phyloP scores from a whole-genome alignment of 2,797 vertebrate species.

The Sarcophilus harrisii region DNA sequence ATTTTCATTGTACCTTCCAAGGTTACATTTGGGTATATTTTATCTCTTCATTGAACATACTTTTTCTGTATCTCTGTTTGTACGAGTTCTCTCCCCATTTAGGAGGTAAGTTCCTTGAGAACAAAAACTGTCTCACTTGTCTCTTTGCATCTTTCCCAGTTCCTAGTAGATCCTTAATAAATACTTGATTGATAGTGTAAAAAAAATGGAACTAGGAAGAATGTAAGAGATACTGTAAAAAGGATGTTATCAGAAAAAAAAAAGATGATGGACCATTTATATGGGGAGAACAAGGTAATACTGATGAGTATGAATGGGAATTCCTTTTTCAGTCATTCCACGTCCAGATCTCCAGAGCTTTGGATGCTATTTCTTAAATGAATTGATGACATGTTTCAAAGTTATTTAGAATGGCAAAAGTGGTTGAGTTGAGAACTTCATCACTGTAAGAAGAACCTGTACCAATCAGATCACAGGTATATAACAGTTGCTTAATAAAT shows the following conservation, averaged over 20 bases:
- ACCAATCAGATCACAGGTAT: not conserved
- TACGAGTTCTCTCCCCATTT: not conserved
- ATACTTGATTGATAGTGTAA: not conserved
- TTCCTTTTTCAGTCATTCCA: not conserved
- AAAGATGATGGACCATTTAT: not conserved
- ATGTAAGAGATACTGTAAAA: not conserved
- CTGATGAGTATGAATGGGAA: not conserved
- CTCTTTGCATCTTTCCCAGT: not conserved
- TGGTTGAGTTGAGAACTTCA: not conserved
- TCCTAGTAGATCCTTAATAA: not conserved
- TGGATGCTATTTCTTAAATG: not conserved
- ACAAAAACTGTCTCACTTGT: not conserved
- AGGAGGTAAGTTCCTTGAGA: not conserved
- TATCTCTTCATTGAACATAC: not conserved
- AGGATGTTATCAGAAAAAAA: not conserved
- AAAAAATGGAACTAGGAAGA: not conserved
- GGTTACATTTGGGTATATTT: not conserved
- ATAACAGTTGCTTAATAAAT: too few species aligned
- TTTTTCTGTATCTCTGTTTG: not conserved
- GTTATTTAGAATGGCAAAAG: not conserved
- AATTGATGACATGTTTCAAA: not conserved
- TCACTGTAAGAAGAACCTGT: not conserved
- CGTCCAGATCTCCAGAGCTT: not conserved
- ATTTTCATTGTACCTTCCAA: not conserved
- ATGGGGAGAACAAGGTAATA: not conserved